A percentile compares a stretch with the other conserved stretches of the same genome.
These are phyloP conservation scores for Emydoidea blandingii DNA, from an alignment of 2,797 vertebrate species.

Conservation along the genomic window DNA sequence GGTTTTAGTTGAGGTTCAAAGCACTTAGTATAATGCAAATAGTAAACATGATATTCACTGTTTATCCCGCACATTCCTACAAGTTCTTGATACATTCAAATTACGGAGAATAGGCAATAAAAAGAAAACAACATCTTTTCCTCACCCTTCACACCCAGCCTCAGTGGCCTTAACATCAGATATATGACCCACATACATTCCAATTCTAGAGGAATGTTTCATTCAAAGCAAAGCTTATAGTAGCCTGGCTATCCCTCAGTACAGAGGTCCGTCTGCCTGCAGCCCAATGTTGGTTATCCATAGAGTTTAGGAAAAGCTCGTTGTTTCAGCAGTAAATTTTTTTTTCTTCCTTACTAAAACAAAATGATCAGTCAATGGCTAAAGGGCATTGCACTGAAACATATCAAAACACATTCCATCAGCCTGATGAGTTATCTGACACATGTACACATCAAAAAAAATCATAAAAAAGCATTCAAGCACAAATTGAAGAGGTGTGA, in stretches of 20 bases:
- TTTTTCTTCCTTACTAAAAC: background rate
- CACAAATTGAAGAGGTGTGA: background rate
- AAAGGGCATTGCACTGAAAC: background rate
- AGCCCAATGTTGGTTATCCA: background rate
- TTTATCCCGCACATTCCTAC: background rate
- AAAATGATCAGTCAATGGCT: background rate
- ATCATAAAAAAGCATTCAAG: background rate
- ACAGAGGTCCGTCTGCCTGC: background rate
- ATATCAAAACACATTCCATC: background rate
- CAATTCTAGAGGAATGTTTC: background rate
- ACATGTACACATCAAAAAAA: background rate
- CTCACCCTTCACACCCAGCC: background rate
- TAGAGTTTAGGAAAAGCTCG: background rate
- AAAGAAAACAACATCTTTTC: background rate
- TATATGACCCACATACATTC: fast-evolving
- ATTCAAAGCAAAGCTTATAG: background rate
- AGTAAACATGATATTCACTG: background rate
- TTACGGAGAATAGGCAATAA: background rate
- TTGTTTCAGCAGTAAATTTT: background rate
- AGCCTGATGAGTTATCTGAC: background rate
- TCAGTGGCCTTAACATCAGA: background rate
- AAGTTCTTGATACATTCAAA: background rate
- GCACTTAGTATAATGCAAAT: background rate
- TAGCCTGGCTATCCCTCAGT: background rate
- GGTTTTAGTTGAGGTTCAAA: background rate